Conservation (phyloP, 2,113 vertebrate species). For the Ictidomys tridecemlineatus region DNA sequence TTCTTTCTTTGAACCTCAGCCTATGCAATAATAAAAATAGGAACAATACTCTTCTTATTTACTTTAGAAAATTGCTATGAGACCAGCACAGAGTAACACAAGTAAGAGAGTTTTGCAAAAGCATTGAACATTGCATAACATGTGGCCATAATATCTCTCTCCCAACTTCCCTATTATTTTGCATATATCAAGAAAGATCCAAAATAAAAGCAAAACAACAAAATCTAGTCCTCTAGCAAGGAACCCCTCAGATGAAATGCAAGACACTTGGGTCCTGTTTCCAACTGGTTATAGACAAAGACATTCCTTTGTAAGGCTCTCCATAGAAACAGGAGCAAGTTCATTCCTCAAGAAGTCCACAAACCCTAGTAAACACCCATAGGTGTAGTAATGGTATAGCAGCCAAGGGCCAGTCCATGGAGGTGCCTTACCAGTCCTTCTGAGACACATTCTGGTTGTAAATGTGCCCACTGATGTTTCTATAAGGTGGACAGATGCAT, state of each 20-base stretch:
- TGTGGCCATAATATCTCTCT: background rate
- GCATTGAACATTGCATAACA: rapidly evolving
- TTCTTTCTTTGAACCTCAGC: background rate
- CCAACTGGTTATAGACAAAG: background rate
- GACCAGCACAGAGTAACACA: background rate
- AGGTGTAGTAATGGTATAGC: background rate
- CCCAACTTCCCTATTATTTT: background rate
- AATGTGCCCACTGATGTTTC: constrained; percentile 95
- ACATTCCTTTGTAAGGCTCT: background rate
- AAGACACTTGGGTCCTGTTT: background rate
- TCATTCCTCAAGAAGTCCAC: background rate
- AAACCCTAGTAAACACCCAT: background rate
- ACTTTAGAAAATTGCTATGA: background rate
- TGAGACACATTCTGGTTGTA: constrained; percentile 96
- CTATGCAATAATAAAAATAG: background rate
- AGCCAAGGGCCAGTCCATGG: too few relatives aligned
- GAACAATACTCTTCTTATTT: background rate
- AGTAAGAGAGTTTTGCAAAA: background rate
- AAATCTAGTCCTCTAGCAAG: background rate
- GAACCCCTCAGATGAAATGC: background rate
- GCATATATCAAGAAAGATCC: background rate
- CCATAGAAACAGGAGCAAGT: background rate
- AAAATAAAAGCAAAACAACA: background rate
- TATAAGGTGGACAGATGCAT: constrained; percentile 96
- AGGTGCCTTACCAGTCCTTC: constrained; percentile 95